Evolutionary conservation across 2,888 invertebrate species (phyloP).

Genomic region (Diaphora mendica): DNA sequence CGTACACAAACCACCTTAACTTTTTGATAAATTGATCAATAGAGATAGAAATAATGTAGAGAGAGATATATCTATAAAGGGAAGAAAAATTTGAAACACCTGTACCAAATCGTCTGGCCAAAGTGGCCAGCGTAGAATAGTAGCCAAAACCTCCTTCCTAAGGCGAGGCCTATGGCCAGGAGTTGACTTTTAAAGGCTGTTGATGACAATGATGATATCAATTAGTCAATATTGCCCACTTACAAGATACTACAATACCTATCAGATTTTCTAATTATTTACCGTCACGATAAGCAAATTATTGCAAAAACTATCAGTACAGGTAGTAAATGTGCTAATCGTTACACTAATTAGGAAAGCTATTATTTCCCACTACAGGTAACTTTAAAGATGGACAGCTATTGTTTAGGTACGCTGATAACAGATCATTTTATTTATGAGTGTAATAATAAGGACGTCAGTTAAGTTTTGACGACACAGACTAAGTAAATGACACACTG

Average conservation of each 20-base stretch:
- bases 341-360: conserved; percentile 1
- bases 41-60: no score
- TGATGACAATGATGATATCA: no score
- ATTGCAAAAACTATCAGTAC: background rate
- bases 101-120: no score
- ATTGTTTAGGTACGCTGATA: background rate
- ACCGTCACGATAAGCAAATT: background rate
- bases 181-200: no score
- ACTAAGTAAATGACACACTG: background rate
- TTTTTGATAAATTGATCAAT: no score
- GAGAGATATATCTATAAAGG: no score
- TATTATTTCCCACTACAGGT: background rate
- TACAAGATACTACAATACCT: conserved; percentile 1
- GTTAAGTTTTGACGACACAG: background rate
- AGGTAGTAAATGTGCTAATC: background rate
- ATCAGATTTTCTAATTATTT: background rate
- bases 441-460: background rate
- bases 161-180: no score
- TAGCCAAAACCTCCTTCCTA: no score
- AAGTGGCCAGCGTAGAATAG: no score
- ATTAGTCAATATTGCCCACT: background rate
- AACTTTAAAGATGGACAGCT: background rate
- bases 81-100: no score
- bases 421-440: background rate
- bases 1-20: no score